Conservation (phyloP, 30 jellyfish, hydroid and myxozoan species). For the Haliclystus octoradiatus region DNA sequence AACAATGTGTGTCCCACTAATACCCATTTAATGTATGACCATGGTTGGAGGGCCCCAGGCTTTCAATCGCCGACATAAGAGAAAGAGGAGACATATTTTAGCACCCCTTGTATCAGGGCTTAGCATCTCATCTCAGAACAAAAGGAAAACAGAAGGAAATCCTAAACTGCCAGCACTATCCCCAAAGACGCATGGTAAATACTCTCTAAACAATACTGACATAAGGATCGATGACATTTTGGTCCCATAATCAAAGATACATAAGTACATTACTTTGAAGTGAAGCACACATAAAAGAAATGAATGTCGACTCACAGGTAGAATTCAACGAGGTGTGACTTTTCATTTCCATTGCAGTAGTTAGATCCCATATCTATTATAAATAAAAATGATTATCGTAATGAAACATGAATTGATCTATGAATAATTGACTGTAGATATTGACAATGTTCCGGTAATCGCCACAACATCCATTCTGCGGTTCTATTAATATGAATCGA, state of each 20-base stretch:
- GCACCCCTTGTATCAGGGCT: too few species aligned
- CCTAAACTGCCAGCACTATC: background rate
- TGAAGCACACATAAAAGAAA: too few species aligned
- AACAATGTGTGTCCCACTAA: too few species aligned
- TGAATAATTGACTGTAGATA: background rate
- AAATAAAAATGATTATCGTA: background rate
- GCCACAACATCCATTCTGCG: background rate
- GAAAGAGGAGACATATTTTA: too few species aligned
- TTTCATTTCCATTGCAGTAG: constrained; percentile 89
- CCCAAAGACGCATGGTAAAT: background rate
- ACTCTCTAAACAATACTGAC: background rate
- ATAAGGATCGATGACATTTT: background rate
- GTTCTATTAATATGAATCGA: background rate
- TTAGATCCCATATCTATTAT: constrained; percentile 86
- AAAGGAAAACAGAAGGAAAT: background rate
- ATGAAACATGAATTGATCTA: background rate
- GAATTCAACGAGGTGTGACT: constrained; percentile 71
- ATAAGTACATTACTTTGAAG: too few species aligned
- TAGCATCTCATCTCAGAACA: too few species aligned
- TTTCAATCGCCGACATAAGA: too few species aligned
- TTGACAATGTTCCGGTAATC: background rate
- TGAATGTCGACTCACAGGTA: too few species aligned
- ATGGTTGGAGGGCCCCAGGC: too few species aligned
- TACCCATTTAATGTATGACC: too few species aligned
- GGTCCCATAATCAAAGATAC: too few species aligned